phyloP scores from a whole-genome alignment of 2,113 vertebrate genomes.

The Nerophis lumbriciformis region DNA sequence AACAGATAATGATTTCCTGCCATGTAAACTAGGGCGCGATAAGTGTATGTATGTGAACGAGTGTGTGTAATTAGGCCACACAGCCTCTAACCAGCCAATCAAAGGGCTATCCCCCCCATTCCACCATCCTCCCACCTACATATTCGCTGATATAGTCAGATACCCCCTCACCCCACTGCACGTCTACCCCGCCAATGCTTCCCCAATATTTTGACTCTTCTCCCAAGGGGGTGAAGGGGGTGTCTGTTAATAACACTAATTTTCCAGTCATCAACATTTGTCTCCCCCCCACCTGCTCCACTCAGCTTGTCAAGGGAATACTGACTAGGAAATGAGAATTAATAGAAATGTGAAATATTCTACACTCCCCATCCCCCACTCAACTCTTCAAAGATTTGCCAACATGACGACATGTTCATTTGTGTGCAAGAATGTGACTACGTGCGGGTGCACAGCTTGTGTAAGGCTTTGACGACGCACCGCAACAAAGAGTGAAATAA shows the following conservation, averaged over 20 bases:
- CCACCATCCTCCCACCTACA: conserved; percentile 20
- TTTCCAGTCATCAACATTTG: conserved; percentile 19
- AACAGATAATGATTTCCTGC: conserved; percentile 15
- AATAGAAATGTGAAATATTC: conserved; percentile 1
- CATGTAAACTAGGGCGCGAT: not conserved
- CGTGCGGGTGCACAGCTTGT: conserved; percentile 14
- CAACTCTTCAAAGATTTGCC: not conserved
- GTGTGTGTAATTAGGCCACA: conserved; percentile 25
- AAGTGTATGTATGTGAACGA: conserved; percentile 10
- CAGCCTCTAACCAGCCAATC: conserved; percentile 42
- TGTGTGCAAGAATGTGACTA: conserved; percentile 1
- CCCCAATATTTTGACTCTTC: not conserved
- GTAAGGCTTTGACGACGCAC: conserved; percentile 20
- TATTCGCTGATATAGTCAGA: conserved; percentile 47
- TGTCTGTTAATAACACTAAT: conserved; percentile 25
- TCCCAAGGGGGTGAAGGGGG: not conserved
- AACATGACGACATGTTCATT: not conserved
- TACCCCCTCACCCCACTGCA: conserved; percentile 25
- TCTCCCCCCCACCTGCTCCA: not conserved
- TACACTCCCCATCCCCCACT: conserved; percentile 5
- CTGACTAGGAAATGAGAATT: conserved; percentile 6
- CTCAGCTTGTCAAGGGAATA: not conserved
- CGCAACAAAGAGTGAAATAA: not conserved
- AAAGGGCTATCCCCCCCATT: conserved; percentile 23
- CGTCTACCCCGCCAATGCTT: not conserved